These are phyloP conservation scores for Apamea crenata DNA, from an alignment of 2,888 invertebrate genomes.

Conservation along the genomic window DNA sequence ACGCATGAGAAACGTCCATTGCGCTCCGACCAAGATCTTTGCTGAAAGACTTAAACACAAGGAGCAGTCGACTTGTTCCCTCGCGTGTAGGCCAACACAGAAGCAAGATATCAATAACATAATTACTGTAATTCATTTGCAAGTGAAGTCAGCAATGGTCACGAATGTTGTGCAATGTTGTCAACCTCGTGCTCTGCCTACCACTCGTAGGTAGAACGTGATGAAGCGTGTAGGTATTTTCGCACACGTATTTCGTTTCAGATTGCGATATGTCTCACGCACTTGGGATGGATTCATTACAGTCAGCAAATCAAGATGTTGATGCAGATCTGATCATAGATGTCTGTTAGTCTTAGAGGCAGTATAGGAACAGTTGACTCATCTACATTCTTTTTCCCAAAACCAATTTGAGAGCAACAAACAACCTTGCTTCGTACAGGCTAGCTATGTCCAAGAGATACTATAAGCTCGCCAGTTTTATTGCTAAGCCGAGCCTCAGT, in stretches of 20 bases:
- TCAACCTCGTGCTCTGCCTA: constrained; percentile 30
- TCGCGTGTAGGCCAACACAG: constrained; percentile 1
- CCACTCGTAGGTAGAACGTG: constrained; percentile 23
- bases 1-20: constrained; percentile 2
- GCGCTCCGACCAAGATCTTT: neutral
- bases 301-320: neutral
- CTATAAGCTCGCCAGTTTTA: neutral
- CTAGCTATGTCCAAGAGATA: neutral
- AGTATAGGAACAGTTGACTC: neutral
- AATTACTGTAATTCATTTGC: constrained; percentile 23
- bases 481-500: neutral
- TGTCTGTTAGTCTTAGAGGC: neutral
- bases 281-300: constrained; percentile 24
- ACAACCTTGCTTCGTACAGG: neutral
- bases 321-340: neutral
- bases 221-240: constrained; percentile 41
- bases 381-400: neutral
- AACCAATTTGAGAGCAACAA: neutral
- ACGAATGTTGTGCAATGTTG: constrained; percentile 46
- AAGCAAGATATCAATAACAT: constrained; percentile 31
- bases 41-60: neutral
- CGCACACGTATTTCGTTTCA: constrained; percentile 47
- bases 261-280: constrained; percentile 29
- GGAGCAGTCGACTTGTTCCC: neutral
- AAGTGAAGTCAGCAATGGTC: constrained; percentile 19